Percentiles rank a stretch among this genome's conserved stretches.
Evolutionary conservation across 2,797 vertebrate genomes (phyloP).

Genomic region (Nyctalus aviator): DNA sequence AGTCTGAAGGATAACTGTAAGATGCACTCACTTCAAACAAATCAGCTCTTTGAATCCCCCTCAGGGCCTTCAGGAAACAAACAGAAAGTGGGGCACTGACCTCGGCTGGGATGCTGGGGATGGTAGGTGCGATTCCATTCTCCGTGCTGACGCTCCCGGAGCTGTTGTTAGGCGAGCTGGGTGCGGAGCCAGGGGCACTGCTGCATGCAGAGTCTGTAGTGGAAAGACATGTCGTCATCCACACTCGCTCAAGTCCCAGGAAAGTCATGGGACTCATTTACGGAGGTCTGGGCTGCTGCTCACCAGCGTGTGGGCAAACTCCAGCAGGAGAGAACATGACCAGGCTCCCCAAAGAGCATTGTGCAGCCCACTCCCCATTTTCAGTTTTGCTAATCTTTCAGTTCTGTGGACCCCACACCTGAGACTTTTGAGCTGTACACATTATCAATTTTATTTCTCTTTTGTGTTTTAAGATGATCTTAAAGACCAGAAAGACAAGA

Average conservation of each 20-base stretch:
- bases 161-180: conserved; percentile 99
- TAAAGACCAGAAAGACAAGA: neutral
- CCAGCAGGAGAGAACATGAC: neutral
- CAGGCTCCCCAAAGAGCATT: accelerated
- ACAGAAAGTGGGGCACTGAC: conserved; percentile 82
- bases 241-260: accelerated
- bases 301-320: neutral
- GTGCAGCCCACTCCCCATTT: accelerated
- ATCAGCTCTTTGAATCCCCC: too few relatives aligned
- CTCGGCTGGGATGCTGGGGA: conserved; percentile 93
- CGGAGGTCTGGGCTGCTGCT: neutral
- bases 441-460: neutral
- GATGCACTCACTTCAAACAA: accelerated
- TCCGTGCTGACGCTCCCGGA: conserved; percentile 96
- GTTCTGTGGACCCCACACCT: accelerated
- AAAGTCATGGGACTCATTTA: too few relatives aligned
- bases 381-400: accelerated
- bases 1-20: too few relatives aligned
- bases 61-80: accelerated
- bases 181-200: conserved; percentile 97
- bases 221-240: neutral
- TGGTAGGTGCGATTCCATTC: conserved; percentile 92
- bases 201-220: conserved; percentile 95
- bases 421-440: neutral
- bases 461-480: neutral